Conservation (phyloP, 2,113 vertebrate genomes). For the Tragelaphus imberbis region DNA sequence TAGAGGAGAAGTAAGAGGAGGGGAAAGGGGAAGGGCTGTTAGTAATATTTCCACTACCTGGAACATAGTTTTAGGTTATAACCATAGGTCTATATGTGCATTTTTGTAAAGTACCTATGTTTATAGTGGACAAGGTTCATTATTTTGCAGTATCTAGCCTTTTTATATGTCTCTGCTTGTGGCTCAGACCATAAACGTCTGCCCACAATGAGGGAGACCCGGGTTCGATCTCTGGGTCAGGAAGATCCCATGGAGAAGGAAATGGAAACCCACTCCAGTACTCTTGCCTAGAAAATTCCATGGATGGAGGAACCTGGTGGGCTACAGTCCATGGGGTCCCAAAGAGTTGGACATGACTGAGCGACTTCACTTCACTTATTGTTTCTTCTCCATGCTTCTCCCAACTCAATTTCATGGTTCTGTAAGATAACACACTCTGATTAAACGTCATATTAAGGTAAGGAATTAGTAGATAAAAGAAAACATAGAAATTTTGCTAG, state of each 20-base stretch:
- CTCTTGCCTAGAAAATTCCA: no score
- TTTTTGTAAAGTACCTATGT: background rate
- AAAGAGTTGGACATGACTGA: no score
- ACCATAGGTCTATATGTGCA: background rate
- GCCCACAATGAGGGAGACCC: no score
- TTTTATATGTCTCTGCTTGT: background rate
- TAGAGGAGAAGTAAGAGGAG: background rate
- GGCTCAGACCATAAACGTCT: no score
- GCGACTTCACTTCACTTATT: background rate
- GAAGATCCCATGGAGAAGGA: no score
- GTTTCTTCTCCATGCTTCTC: background rate
- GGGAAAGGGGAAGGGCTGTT: background rate
- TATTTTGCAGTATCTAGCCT: background rate
- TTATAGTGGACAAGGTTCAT: background rate
- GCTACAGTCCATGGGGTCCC: no score
- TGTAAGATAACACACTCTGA: background rate
- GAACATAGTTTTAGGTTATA: background rate
- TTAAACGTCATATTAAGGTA: background rate
- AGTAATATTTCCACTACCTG: background rate
- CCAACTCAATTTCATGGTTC: background rate
- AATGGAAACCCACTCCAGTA: no score
- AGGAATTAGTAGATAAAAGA: constrained; percentile 5
- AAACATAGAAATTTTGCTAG: background rate
- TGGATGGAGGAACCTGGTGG: no score
- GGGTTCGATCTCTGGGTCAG: no score